Evolutionary conservation across 2,797 vertebrate species (phyloP), one percentile per base, ranked within the genome.

Genomic region (Ctenopoma multispine): DNA sequence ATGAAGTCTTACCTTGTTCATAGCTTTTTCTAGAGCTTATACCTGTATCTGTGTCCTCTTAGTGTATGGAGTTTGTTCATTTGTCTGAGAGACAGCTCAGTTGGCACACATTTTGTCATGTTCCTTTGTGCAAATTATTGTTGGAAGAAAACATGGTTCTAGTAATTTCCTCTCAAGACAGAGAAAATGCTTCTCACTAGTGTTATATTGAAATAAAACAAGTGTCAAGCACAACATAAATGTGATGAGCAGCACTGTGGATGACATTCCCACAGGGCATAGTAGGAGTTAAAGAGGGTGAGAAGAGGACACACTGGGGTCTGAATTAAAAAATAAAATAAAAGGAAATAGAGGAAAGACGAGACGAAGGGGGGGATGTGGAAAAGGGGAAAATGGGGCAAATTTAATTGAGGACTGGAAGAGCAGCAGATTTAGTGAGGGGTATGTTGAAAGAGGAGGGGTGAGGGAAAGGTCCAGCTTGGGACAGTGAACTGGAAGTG

Each of bases 401-500:
- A 83, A 59, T 83, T 84, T 72, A 81, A 75, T 64, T 56, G 64
- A 87, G 80, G 58, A 68, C 72, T 68, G 66, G 55, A 60, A 72
- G 34, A 74, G 77, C 54, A 36, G 75, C 73, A 83, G 76, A 79
- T 70, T 50, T 47, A 78, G 63, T 75, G 80, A 50, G 69, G 43
- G 74, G 38, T 18, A 41, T 41, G 66, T 74, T 56, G 77, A 75
- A 72, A 85, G 89, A 71, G 77, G 73, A 76, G 72, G 82, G 82
- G 69, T 20, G 46, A 74, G 76, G 75, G 63, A 74, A 69, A 67
- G 78, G 80, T 90, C 87, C 83, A 80, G 88, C 80, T 77, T 76
- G 55, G 87, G 89, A 91, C 81, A 92, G 93, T 93, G 89, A 78
- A 82, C 77, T 90, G 91, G 90, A 94, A 95, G 56, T 88, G 89